phyloP scores from a whole-genome alignment of 2,797 vertebrate genomes.

The Cygnus olor region DNA sequence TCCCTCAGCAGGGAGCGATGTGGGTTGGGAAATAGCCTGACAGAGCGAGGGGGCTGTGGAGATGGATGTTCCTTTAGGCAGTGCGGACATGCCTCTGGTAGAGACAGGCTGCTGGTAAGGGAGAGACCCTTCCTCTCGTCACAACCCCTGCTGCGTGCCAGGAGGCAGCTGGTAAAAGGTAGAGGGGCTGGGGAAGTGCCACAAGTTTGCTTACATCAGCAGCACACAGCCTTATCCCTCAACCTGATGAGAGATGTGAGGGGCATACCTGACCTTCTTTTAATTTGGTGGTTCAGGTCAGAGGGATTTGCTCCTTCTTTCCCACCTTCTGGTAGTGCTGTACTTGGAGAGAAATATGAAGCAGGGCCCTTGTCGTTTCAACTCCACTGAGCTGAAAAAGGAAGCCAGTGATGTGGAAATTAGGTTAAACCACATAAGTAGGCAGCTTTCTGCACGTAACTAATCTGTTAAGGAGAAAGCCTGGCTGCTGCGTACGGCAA shows the following conservation, averaged over 20 bases:
- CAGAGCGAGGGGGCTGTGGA: background rate
- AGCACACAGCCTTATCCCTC: background rate
- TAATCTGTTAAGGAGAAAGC: slow-evolving; percentile 15
- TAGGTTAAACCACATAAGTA: slow-evolving; percentile 62
- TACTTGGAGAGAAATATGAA: slow-evolving; percentile 26
- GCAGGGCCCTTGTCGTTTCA: background rate
- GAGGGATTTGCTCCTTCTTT: background rate
- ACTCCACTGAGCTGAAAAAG: slow-evolving; percentile 47
- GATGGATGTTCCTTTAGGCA: background rate
- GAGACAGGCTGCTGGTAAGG: background rate
- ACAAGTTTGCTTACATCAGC: background rate
- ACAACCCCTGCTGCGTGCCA: background rate
- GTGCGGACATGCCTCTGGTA: background rate
- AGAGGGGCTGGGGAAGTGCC: background rate
- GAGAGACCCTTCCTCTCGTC: background rate
- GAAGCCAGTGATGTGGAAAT: slow-evolving; percentile 55
- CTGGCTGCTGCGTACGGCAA: slow-evolving; percentile 13
- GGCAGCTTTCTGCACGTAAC: slow-evolving; percentile 50
- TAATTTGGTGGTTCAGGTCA: background rate
- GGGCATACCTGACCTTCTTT: no score
- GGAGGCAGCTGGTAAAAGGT: background rate
- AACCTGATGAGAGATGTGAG: background rate
- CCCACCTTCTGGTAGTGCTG: background rate
- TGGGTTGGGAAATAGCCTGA: no score
- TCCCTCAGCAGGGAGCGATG: no score